These are phyloP conservation scores for Amblyornis subalaris DNA, from an alignment of 2,113 vertebrate genomes.

Conservation along the genomic window DNA sequence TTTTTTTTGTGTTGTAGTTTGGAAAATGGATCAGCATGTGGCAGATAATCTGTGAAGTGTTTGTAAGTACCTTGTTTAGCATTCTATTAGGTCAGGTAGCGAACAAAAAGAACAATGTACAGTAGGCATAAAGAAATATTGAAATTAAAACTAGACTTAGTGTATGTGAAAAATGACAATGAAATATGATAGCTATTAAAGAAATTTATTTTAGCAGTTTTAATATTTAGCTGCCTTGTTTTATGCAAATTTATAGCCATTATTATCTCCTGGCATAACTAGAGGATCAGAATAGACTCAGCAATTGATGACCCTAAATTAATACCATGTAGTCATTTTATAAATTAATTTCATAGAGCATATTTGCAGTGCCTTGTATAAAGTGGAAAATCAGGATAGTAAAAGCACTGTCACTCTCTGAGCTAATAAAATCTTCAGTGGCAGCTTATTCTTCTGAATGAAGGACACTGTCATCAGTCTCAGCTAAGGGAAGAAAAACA, in stretches of 20 bases:
- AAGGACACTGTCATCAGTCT: background rate
- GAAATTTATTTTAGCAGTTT: conserved; percentile 11
- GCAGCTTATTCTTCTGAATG: background rate
- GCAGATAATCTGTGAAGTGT: background rate
- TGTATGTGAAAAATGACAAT: background rate
- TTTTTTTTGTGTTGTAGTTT: background rate
- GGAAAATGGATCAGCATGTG: background rate
- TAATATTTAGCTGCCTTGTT: background rate
- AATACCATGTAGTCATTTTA: background rate
- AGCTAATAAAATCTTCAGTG: background rate
- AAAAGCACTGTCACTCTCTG: background rate
- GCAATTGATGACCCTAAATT: background rate
- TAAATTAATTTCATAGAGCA: background rate
- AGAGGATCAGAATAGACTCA: background rate
- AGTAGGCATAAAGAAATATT: conserved; percentile 3
- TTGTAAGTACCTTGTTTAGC: background rate
- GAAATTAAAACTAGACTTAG: background rate
- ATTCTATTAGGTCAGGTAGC: background rate
- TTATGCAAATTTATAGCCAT: background rate
- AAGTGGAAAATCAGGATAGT: background rate
- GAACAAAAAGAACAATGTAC: background rate
- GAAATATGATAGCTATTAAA: conserved; percentile 28
- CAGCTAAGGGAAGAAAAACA: background rate
- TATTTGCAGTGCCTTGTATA: background rate
- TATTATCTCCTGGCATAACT: background rate